These are phyloP conservation scores for Gallinago jamesoni DNA, from an alignment of 2,113 vertebrate species.

Conservation along the genomic window DNA sequence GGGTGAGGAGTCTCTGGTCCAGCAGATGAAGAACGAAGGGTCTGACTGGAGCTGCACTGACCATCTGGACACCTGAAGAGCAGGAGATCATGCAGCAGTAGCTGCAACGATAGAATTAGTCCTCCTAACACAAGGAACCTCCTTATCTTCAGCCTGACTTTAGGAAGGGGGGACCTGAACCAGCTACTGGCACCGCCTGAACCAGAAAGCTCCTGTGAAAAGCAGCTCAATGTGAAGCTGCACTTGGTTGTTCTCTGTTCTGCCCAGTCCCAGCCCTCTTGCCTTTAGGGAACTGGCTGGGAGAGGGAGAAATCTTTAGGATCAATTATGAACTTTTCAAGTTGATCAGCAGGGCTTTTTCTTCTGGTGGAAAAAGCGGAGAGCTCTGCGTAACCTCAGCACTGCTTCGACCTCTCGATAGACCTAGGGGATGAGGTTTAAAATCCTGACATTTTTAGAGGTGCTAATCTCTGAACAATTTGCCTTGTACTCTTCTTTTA, in stretches of 20 bases:
- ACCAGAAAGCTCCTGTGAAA: neutral
- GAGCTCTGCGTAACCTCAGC: neutral
- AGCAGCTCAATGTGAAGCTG: neutral
- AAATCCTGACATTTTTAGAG: conserved; percentile 31
- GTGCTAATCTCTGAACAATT: neutral
- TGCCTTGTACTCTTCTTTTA: neutral
- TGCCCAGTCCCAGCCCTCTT: neutral
- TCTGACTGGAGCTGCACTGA: neutral
- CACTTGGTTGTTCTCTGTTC: neutral
- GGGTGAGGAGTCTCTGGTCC: neutral
- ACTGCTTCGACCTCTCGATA: rapidly evolving
- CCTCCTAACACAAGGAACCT: neutral
- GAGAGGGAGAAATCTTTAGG: neutral
- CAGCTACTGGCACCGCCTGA: neutral
- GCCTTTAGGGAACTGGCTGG: neutral
- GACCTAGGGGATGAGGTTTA: neutral
- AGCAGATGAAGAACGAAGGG: neutral
- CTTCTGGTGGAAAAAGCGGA: neutral
- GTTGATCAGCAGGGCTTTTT: neutral
- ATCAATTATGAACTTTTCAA: neutral
- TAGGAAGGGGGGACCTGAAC: neutral
- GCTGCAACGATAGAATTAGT: neutral
- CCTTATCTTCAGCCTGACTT: neutral
- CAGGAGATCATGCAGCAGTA: neutral
- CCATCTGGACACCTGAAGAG: neutral